Base-by-base conservation (phyloP, 2,888 invertebrate genomes). In the Acronicta leporina region DNA sequence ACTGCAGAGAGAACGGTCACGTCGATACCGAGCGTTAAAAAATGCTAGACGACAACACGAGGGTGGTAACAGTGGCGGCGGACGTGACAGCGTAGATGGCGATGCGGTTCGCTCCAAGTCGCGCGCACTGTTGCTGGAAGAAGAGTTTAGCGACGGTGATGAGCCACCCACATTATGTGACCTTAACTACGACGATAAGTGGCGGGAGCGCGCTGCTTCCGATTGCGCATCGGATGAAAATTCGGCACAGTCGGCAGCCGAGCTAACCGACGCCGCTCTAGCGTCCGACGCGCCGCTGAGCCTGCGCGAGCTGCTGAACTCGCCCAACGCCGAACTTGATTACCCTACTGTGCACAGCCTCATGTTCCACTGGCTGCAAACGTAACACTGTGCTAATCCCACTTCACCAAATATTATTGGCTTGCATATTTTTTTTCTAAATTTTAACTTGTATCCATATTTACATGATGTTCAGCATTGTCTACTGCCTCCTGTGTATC, bases 341-440 rank as follows among this genome's bases (percentile, higher is more conserved):
- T 94, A 93, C 76, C 91, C 91, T 40, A 94, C 94, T 0, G 92
- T 94, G 74, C 94, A 94, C 87, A 94, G 93, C 80, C 93, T 94
- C 72, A 94, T 94, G 94, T 92, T 94, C 80, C 94, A 94, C 82
- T 94, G 94, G 94, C 84, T 94, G 83, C 94, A 94, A 76, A 94
- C 94, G 90, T 94, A 94, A 90, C 93, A 84, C 70, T 72, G 11
- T 70, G 70, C 57, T 51, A 58, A 43, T 46, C 27, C 53, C 62
- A 40, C 73, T 38, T 57, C 68, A 61, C 67, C 55, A 66, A 69
- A 57, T 52, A 63, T 63, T 60, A 64, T 56, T 49, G 80, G 80
- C 82, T 78, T 73, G 72, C 79, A 71, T 78, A 13, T 13, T 61
- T 47, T 69, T 57, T 68, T 33, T 78, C 62, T 57, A 63, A 80